These are phyloP conservation scores for Plebejus anna DNA, from an alignment of 2,888 invertebrate genomes.

Conservation along the genomic window DNA sequence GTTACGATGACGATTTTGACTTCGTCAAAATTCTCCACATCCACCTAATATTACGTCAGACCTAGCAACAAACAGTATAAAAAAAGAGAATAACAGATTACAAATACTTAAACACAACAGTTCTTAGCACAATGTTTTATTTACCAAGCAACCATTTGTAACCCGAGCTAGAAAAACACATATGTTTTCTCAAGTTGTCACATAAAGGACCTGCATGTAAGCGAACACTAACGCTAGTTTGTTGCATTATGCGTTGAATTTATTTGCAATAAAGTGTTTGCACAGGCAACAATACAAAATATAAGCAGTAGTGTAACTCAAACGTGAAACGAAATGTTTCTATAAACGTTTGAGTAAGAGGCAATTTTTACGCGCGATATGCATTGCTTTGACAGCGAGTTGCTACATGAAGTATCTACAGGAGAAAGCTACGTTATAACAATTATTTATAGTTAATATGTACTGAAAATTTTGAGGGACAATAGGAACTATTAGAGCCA, in stretches of 20 bases:
- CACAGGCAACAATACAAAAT: neutral
- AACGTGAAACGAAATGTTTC: too few species aligned
- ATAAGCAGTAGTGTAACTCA: neutral
- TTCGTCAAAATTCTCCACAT: too few species aligned
- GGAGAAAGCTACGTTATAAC: too few species aligned
- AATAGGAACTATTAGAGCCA: too few species aligned
- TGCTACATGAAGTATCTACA: too few species aligned
- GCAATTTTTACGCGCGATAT: too few species aligned
- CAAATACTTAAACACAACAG: neutral
- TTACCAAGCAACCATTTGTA: neutral
- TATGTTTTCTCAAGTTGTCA: conserved; percentile 19
- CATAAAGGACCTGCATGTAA: conserved; percentile 15
- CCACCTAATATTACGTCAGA: neutral
- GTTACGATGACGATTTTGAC: too few species aligned
- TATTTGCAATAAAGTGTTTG: conserved; percentile 17
- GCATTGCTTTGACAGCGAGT: too few species aligned
- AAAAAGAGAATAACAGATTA: neutral
- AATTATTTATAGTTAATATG: too few species aligned
- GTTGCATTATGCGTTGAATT: conserved; percentile 15
- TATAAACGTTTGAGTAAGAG: too few species aligned
- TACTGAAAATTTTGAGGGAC: too few species aligned
- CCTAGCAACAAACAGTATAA: neutral
- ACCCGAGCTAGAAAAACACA: conserved; percentile 15
- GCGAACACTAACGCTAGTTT: conserved; percentile 7
- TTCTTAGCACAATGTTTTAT: neutral